Conservation (phyloP, 1,140 invertebrate genomes). For the Caerostris extrusa region DNA sequence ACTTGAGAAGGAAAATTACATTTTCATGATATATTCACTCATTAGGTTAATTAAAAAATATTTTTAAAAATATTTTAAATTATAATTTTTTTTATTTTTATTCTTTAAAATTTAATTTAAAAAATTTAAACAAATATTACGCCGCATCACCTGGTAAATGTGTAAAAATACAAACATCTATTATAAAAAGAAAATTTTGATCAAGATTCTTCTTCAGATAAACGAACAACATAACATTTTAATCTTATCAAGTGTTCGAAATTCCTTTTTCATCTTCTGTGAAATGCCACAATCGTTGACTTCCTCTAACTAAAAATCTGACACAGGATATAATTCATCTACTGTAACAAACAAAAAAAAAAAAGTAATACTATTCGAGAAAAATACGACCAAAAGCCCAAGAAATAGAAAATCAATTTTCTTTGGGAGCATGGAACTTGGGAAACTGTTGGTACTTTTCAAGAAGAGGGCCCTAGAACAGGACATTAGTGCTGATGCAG, state of each 20-base stretch:
- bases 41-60: no score
- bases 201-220: no score
- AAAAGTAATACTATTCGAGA: neutral
- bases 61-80: no score
- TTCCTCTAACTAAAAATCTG: neutral
- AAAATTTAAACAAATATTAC: no score
- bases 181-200: no score
- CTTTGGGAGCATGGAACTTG: slow-evolving; percentile 11
- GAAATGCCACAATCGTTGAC: neutral
- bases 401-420: slow-evolving; percentile 66
- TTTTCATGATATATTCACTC: no score
- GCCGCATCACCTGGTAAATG: no score
- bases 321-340: slow-evolving; percentile 20
- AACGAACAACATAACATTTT: neutral
- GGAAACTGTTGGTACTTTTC: slow-evolving; percentile 25
- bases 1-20: no score
- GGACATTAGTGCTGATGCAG: slow-evolving; percentile 62
- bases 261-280: neutral
- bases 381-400: neutral
- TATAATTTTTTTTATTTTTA: no score
- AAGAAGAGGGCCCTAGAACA: slow-evolving; percentile 13
- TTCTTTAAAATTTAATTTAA: no score
- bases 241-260: neutral
- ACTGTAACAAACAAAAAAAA: neutral
- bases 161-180: no score